phyloP scores from a whole-genome alignment of 2,888 invertebrate genomes.

The Caenorhabditis uteleia region DNA sequence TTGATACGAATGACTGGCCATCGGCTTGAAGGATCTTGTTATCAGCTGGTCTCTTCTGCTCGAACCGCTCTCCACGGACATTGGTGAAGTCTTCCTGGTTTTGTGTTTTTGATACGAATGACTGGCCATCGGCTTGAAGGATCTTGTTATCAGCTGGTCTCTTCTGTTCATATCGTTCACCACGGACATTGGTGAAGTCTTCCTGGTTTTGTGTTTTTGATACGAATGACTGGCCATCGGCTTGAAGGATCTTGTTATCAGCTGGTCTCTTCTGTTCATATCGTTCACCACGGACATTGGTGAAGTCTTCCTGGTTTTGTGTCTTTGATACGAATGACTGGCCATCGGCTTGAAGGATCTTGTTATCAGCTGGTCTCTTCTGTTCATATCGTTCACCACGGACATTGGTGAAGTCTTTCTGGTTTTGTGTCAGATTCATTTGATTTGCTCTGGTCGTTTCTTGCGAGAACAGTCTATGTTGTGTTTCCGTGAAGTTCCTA shows the following conservation, averaged over 20 bases:
- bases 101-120: constrained; percentile 3
- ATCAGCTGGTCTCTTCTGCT: not conserved
- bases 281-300: not conserved
- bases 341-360: not conserved
- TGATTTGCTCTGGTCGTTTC: not conserved
- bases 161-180: not conserved
- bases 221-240: not conserved
- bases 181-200: not conserved
- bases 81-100: constrained; percentile 13
- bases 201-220: not conserved
- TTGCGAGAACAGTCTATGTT: not conserved
- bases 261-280: not conserved
- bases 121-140: not conserved
- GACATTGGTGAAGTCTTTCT: constrained; percentile 1
- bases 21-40: constrained; percentile 13
- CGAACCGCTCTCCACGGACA: constrained; percentile 8
- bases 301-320: constrained; percentile 1
- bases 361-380: constrained; percentile 5
- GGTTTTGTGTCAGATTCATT: not conserved
- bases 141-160: not conserved
- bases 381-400: constrained; percentile 9
- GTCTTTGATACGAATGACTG: not conserved
- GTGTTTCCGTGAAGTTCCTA: not conserved
- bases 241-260: not conserved
- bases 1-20: constrained; percentile 7